Base-by-base conservation (phyloP, 2,113 vertebrate species). In the Grus americana region DNA sequence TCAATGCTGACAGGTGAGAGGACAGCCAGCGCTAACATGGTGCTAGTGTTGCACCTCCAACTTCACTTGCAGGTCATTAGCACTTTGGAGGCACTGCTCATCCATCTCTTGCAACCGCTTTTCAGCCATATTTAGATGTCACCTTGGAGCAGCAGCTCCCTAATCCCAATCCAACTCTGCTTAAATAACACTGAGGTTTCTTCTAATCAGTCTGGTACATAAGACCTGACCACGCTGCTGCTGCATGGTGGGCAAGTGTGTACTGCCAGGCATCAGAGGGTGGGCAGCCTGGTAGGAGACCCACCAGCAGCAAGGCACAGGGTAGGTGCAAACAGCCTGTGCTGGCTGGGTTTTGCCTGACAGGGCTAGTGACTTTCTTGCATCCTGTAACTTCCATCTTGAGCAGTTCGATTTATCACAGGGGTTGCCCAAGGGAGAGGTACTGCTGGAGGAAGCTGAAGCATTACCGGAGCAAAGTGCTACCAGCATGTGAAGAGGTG, bases 11-110 rank as follows among this genome's bases (percentile, higher is more conserved):
- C 7, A 6, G 29, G 26, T 14, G 7, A 50, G 58, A 55, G 24
- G 29, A 76, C 30, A 93, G 19, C 32, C n/a, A 58, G 47, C 20
- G 3, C 8, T 15, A 30, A 47, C 7, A 10, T 7, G 36, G 30
- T 0, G 0, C 36, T 26, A 21, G 12, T 5, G 1, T 40, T 1
- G 0, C 30, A 44, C 15, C 38, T 71, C 34, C 38, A 40, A 5
- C 16, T 70, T 46, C 65, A 36, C n/a, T 50, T 59, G 20, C 12
- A 50, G 42, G 11, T 29, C 30, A 29, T 0, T 0, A 49, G 46
- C 9, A 8, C 17, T 67, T 50, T 29, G 29, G 40, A 80, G 32
- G n/a, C n/a, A 22, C 6, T 26, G 10, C 29, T 80, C 15, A 50
- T 40, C 27, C n/a, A 36, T 4, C 15, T 34, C 24, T 16, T n/a